A percentile compares a stretch with the other conserved stretches of the same genome.
These are phyloP conservation scores for Hoplodrina ambigua DNA, from an alignment of 2,888 invertebrate species.

Conservation along the genomic window DNA sequence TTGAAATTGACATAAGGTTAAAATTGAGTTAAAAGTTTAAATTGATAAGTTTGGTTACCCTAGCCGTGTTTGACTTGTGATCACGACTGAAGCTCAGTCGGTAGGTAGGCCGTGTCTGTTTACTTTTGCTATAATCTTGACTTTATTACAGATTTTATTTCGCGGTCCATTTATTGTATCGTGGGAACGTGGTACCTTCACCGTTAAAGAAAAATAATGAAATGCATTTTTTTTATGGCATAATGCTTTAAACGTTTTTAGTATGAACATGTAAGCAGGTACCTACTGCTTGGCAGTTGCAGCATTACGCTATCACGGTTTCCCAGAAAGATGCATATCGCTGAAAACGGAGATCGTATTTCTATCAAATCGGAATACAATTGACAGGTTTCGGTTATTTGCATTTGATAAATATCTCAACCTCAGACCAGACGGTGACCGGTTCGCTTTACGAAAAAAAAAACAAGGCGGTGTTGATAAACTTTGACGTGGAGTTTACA, in stretches of 20 bases:
- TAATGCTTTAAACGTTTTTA: background rate
- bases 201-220: background rate
- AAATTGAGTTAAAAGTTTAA: background rate
- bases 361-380: slow-evolving; percentile 23
- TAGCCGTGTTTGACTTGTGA: slow-evolving; percentile 23
- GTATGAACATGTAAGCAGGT: background rate
- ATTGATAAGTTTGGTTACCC: slow-evolving; percentile 36
- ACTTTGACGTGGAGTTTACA: slow-evolving; percentile 30
- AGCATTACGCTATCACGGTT: slow-evolving; percentile 1
- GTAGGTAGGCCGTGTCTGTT: slow-evolving; percentile 28
- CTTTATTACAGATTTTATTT: slow-evolving; percentile 24
- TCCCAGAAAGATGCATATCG: slow-evolving; percentile 33
- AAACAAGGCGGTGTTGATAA: slow-evolving; percentile 13
- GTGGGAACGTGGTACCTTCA: slow-evolving; percentile 2
- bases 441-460: slow-evolving; percentile 2
- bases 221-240: background rate
- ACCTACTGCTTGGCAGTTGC: background rate
- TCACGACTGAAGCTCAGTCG: slow-evolving; percentile 51
- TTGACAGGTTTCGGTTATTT: slow-evolving; percentile 25
- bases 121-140: slow-evolving; percentile 23
- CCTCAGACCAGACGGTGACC: background rate
- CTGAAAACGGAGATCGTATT: slow-evolving; percentile 15
- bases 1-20: background rate
- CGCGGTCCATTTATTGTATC: slow-evolving; percentile 12
- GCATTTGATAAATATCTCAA: slow-evolving; percentile 35